These are phyloP conservation scores for Echinometra lucunter DNA, from an alignment of 53 echinoderm and acorn worm genomes.

Conservation along the genomic window DNA sequence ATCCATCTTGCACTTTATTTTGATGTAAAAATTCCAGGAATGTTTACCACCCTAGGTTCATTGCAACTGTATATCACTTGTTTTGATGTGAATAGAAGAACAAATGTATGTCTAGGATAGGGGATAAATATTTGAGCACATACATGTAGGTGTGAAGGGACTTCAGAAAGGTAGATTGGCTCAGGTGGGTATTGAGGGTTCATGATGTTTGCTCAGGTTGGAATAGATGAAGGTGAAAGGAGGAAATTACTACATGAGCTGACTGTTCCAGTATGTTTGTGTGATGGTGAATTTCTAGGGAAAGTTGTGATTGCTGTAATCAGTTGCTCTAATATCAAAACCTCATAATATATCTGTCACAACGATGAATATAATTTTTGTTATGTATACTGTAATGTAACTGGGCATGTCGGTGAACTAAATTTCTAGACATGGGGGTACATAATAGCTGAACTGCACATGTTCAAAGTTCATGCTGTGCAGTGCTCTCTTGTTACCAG, in stretches of 20 bases:
- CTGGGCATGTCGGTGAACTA: neutral
- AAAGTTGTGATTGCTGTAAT: neutral
- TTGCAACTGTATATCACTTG: neutral
- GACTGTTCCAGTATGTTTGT: neutral
- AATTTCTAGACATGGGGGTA: neutral
- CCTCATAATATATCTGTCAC: neutral
- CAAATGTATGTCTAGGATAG: conserved; percentile 2
- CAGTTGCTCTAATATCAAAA: neutral
- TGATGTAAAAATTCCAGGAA: neutral
- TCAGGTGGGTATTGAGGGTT: neutral
- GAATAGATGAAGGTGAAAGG: neutral
- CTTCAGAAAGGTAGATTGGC: neutral
- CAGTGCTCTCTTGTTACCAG: neutral
- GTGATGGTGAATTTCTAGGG: neutral
- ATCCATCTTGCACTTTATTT: too few species aligned
- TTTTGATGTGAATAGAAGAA: neutral
- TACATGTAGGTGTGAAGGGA: conserved; percentile 5
- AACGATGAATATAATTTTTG: neutral
- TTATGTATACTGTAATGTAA: neutral
- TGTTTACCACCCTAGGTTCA: neutral
- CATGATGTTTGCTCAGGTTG: neutral
- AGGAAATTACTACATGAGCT: neutral
- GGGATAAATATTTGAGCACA: conserved; percentile 34
- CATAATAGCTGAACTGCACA: neutral
- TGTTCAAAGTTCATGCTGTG: conserved; percentile 11